Evolutionary conservation across 2,888 invertebrate species (phyloP).

Genomic region (Drosophila neotestacea): DNA sequence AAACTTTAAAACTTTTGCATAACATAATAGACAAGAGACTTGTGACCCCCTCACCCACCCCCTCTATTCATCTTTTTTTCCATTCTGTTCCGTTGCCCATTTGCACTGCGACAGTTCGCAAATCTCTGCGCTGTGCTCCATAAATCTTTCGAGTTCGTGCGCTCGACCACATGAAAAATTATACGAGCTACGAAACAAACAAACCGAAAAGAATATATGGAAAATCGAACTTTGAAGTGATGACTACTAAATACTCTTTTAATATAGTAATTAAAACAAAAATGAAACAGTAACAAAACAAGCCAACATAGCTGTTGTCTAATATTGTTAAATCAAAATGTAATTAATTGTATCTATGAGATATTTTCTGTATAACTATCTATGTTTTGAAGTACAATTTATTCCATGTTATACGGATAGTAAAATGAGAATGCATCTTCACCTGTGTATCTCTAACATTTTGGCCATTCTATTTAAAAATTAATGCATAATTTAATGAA

Average conservation of each 20-base stretch:
- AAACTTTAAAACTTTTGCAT: conserved; percentile 56
- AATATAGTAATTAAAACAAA: background rate
- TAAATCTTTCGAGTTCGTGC: conserved; percentile 61
- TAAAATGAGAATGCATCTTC: too few species aligned
- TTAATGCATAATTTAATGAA: background rate
- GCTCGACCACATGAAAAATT: conserved; percentile 69
- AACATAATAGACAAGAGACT: conserved; percentile 27
- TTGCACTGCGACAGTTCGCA: conserved; percentile 51
- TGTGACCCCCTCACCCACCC: conserved; percentile 3
- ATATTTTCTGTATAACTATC: background rate
- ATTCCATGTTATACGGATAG: too few species aligned
- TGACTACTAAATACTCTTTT: conserved; percentile 11
- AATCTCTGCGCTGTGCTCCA: conserved; percentile 59
- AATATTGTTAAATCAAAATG: background rate
- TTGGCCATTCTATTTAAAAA: background rate
- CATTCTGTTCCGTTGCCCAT: conserved; percentile 21
- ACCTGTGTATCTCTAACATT: background rate
- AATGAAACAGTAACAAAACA: background rate
- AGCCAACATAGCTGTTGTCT: background rate
- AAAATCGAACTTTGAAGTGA: background rate
- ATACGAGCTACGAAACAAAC: conserved; percentile 48
- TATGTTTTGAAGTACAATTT: background rate
- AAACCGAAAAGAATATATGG: conserved; percentile 39
- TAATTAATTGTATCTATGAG: background rate
- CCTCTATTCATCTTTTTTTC: background rate